Conservation (phyloP, 2,888 invertebrate species). For the Conus canariensis region DNA sequence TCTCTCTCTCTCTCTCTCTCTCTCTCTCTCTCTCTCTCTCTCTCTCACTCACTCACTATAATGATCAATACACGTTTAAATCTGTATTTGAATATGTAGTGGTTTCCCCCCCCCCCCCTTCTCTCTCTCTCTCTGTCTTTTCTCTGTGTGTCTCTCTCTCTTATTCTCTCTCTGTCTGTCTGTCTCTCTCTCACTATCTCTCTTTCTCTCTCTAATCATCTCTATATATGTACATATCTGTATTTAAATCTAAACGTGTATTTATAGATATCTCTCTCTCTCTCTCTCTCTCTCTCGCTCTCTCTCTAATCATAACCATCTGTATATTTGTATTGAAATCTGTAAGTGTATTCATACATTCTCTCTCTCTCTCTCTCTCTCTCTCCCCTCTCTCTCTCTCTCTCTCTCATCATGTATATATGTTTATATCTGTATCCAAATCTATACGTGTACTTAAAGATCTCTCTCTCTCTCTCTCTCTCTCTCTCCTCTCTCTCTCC, state of each 20-base stretch:
- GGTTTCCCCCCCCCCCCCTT: too few relatives aligned
- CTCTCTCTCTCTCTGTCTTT: too few relatives aligned
- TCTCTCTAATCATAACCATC: neutral
- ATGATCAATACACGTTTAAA: too few relatives aligned
- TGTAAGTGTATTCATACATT: neutral
- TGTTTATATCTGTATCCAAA: neutral
- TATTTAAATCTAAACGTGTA: neutral
- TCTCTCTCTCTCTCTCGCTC: neutral
- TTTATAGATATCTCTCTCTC: neutral
- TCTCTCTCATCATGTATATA: too few relatives aligned
- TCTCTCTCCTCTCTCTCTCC: neutral
- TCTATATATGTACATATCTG: neutral
- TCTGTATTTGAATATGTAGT: too few relatives aligned
- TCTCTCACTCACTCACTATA: too few relatives aligned
- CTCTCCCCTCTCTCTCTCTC: neutral
- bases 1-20: too few relatives aligned
- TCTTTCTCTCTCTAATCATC: too few relatives aligned
- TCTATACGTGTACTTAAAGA: neutral
- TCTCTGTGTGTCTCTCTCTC: too few relatives aligned
- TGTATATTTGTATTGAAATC: neutral
- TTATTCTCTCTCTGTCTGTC: too few relatives aligned
- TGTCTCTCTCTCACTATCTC: too few relatives aligned
- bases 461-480: neutral
- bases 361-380: constrained; percentile 18
- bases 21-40: too few relatives aligned